Percentiles rank a stretch among this genome's conserved stretches.
These are phyloP conservation scores for Lordiphosa mommai DNA, from an alignment of 1,140 invertebrate species.

Conservation along the genomic window DNA sequence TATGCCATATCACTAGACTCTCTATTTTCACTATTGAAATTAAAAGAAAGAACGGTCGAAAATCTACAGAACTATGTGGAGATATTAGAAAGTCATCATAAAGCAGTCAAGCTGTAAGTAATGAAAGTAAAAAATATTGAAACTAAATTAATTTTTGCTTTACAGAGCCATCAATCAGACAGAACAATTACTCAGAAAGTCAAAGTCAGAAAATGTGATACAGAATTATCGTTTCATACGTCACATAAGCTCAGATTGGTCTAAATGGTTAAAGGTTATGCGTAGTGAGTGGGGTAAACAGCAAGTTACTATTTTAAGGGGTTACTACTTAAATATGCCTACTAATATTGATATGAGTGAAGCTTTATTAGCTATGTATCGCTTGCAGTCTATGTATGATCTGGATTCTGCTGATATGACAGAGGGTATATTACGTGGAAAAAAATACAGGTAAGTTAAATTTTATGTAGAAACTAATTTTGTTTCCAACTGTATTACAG, in stretches of 20 bases:
- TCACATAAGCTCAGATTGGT: not conserved
- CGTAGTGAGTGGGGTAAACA: not conserved
- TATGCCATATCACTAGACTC: conserved; percentile 9
- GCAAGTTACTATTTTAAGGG: not conserved
- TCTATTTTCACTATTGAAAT: conserved; percentile 9
- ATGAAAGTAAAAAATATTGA: not conserved
- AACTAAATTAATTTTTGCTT: not conserved
- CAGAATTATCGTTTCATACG: too few relatives aligned
- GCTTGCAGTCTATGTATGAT: conserved; percentile 14
- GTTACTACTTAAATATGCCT: conserved; percentile 7
- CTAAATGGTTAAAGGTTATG: not conserved
- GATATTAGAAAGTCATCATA: not conserved
- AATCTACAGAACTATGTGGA: not conserved
- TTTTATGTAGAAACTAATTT: too few relatives aligned
- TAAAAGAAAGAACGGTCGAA: not conserved
- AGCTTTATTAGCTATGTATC: conserved; percentile 5
- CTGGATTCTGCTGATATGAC: conserved; percentile 13
- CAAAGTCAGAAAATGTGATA: too few relatives aligned
- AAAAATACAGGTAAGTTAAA: conserved; percentile 5
- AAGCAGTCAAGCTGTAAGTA: not conserved
- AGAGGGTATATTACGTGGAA: conserved; percentile 4
- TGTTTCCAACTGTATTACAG: too few relatives aligned
- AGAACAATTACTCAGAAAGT: not conserved
- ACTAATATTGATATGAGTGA: conserved; percentile 1
- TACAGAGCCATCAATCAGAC: conserved; percentile 2